Base-by-base conservation (phyloP, 2,113 vertebrate genomes). In the Ammodytes dubius region DNA sequence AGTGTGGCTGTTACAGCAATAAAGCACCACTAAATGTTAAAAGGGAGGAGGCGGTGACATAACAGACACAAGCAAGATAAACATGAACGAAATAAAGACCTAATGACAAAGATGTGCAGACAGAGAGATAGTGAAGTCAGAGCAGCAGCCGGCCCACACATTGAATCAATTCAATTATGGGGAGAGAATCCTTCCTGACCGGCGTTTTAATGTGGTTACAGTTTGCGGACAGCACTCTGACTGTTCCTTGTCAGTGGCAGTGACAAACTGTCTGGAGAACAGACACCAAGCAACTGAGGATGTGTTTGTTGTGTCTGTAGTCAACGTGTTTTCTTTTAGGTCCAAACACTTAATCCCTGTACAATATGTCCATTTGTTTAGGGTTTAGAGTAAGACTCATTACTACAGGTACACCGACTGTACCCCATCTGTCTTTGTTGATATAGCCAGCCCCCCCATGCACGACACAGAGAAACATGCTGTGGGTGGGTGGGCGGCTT, bases 191-290 rank as follows among this genome's bases (percentile, higher is more conserved):
- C 47, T 70, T 82, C 74, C 71, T 83, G 68, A 67, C 7, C 49
- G 77, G 64, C 52, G 54, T 54, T 72, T 27, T 87, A 87, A 90
- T 73, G 47, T 17, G 52, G 74, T 87, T 89, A 84, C 60, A 14
- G 19, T 17, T 27, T 17, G 19, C 66, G 54, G 64, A 85, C 79
- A 15, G 60, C 68, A 65, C 46, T 58, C 59, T 59, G n/a, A 27
- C 57, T 43, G 43, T 13, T 65, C 43, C 56, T 17, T 1, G 65
- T 73, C 87, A 58, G 65, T 35, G 7, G 17, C 43, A 46, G 69
- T 15, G 17, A 64, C 52, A 43, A n/a, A 45, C 45, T 50, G 42
- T 58, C 46, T 17, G 15, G 57, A 1, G 47, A 54, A 61, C 27
- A 45, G 42, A 75, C 45, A 52, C 5, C 13, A 0, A 14, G 61